Conservation (phyloP, 2,113 vertebrate genomes). For the Ia io region DNA sequence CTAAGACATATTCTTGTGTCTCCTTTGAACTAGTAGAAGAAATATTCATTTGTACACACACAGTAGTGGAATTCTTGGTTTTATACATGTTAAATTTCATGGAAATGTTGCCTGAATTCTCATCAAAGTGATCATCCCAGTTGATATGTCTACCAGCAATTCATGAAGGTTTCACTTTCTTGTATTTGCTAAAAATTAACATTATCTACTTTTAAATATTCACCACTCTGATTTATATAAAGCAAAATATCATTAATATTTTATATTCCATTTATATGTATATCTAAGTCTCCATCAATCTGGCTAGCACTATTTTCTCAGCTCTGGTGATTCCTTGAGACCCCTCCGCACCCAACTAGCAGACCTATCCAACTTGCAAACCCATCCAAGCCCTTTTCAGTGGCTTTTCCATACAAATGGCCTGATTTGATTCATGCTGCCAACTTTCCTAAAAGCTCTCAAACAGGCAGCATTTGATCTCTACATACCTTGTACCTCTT, state of each 20-base stretch:
- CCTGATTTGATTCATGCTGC: no score
- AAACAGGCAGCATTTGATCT: no score
- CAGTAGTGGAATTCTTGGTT: neutral
- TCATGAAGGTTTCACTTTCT: neutral
- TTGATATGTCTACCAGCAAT: neutral
- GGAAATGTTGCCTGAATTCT: neutral
- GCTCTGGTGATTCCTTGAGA: no score
- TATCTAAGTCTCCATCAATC: neutral
- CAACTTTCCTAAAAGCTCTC: no score
- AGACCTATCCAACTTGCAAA: no score
- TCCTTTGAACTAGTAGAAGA: neutral
- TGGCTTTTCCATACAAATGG: no score
- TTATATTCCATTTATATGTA: neutral
- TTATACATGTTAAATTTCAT: neutral
- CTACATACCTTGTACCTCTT: no score
- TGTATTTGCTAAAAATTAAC: neutral
- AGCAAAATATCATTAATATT: neutral
- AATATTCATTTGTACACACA: neutral
- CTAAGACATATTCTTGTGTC: neutral
- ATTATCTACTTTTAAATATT: neutral
- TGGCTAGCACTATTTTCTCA: no score
- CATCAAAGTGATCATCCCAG: neutral
- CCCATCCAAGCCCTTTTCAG: no score
- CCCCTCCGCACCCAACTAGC: no score
- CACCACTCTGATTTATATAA: neutral